Evolutionary conservation across 2,888 invertebrate species (phyloP), one percentile per base, ranked within the genome.

Genomic region (Bombylius major): DNA sequence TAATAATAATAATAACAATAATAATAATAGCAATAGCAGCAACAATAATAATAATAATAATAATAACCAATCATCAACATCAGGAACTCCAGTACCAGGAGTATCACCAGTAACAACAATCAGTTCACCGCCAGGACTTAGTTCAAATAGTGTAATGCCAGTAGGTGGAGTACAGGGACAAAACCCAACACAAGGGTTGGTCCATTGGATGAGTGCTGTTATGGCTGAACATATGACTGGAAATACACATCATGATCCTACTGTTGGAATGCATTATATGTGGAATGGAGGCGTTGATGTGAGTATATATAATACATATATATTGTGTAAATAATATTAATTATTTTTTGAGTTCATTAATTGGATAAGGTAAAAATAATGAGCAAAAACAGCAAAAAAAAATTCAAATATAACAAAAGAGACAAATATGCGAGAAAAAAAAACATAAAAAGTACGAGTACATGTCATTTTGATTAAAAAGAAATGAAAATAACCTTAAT

Each of bases 161-260:
- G 75, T 75, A 60, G 73, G 74, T 55, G 69, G 75, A 60, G 74
- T 73, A 55, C 75, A 76, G 66, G 73, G 81, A 67, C 82, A 82
- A 73, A 82, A 82, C 73, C 82, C 82, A 63, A 82, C 86, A 51
- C 86, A 86, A 69, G 89, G 89, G 59, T 81, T 92, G 71, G 92
- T 92, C 70, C 93, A 93, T 79, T 93, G 93, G 93, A 92, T 93
- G 91, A 91, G 92, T 71, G 75, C 75, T 46, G 92, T 93, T 68
- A 93, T 93, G 93, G 92, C 93, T 58, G 93, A 93, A 71, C 92
- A 93, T 72, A 92, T 92, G 85, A 92, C 90, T 74, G 72, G 73
- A 1, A 84, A 86, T 58, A 83, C 85, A 64, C 88, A 88, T 66
- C 87, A 88, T 68, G 75, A 75, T 68, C 75, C 75, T 53, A 67